These are phyloP conservation scores for Parazoanthus atlanticus DNA, from an alignment of 92 coral and sea anemone species.

Conservation along the genomic window DNA sequence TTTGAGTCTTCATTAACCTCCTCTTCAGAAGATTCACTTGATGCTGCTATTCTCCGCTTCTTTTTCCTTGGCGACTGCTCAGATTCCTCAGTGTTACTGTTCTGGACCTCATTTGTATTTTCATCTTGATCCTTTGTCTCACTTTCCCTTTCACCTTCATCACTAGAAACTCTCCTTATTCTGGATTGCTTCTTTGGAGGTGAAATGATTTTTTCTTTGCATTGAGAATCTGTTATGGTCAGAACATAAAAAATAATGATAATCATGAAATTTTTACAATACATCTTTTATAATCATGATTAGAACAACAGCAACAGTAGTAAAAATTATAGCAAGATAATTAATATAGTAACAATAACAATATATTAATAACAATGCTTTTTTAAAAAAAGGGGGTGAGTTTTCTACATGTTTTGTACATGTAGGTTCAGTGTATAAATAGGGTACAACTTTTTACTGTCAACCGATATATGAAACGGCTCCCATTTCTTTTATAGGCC, in stretches of 20 bases:
- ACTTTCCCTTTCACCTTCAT: conserved; percentile 12
- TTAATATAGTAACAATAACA: too few species aligned
- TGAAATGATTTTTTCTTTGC: neutral
- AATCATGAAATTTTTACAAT: neutral
- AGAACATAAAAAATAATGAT: neutral
- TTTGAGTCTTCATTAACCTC: conserved; percentile 17
- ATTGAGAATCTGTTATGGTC: conserved; percentile 9
- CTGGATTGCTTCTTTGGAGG: neutral
- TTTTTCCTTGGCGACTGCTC: conserved; percentile 17
- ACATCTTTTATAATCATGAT: too few species aligned
- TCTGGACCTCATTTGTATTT: conserved; percentile 6
- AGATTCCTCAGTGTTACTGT: neutral
- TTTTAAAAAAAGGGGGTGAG: too few species aligned
- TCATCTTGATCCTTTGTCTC: conserved; percentile 23
- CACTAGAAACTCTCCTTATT: neutral
- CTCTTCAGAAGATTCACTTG: conserved; percentile 5
- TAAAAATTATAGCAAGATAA: too few species aligned
- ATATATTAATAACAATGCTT: too few species aligned
- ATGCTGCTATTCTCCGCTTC: neutral
- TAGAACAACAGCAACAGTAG: too few species aligned
- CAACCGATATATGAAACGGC: too few species aligned
- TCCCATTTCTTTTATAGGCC: too few species aligned
- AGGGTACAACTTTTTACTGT: neutral
- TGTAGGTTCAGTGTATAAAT: too few species aligned
- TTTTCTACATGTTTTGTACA: too few species aligned